Evolutionary conservation across 2,797 vertebrate genomes (phyloP).

Genomic region (Loris lydekkerianus): DNA sequence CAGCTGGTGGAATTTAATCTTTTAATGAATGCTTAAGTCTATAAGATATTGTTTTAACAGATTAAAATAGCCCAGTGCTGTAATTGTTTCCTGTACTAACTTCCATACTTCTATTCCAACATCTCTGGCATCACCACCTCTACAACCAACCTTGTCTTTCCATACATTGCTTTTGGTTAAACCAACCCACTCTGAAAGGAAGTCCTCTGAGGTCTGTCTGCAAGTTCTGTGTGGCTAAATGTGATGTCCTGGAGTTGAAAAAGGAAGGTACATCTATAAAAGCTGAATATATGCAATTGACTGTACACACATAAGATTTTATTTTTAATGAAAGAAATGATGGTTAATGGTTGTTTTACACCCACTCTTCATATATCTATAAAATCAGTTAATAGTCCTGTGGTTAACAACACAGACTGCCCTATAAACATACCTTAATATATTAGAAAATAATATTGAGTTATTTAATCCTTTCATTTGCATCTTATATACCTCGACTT

Average conservation of each 20-base stretch:
- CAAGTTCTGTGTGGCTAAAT: background rate
- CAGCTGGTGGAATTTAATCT: background rate
- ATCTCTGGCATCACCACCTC: no score
- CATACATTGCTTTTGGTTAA: background rate
- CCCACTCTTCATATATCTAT: conserved; percentile 42
- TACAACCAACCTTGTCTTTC: background rate
- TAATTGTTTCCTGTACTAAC: background rate
- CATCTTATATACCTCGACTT: background rate
- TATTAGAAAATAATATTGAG: background rate
- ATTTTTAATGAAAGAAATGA: conserved; percentile 57
- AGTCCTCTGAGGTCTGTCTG: background rate
- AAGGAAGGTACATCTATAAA: background rate
- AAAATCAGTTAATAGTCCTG: conserved; percentile 62
- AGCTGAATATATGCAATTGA: background rate
- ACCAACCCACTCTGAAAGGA: background rate
- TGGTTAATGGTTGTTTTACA: conserved; percentile 62
- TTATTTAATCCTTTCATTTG: conserved; percentile 46
- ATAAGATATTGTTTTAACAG: conserved; percentile 11
- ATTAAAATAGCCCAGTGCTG: background rate
- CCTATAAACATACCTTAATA: conserved; percentile 35
- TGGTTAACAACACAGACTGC: background rate
- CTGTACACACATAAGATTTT: background rate
- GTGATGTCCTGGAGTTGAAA: background rate
- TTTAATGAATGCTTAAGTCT: background rate
- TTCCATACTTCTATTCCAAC: background rate